phyloP scores from a whole-genome alignment of 2,888 invertebrate species.

The Ceraclea dissimilis region DNA sequence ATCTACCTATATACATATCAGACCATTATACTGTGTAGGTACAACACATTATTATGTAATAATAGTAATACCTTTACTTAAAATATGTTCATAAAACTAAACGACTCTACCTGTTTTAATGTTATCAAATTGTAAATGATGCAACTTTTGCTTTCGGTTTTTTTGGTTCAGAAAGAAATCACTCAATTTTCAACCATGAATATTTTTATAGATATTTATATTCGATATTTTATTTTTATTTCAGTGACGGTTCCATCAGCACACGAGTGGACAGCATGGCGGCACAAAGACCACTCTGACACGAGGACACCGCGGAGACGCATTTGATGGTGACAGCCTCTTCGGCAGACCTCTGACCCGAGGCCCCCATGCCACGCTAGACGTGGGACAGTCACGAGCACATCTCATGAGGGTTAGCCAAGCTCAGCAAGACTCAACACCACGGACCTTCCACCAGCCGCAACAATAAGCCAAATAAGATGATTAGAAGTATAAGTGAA shows the following conservation, averaged over 20 bases:
- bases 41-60: too few species aligned
- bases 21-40: too few species aligned
- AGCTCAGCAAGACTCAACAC: conserved; percentile 4
- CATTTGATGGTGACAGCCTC: conserved; percentile 25
- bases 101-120: too few species aligned
- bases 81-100: too few species aligned
- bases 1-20: too few species aligned
- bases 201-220: not conserved
- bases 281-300: conserved; percentile 23
- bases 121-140: too few species aligned
- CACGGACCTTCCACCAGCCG: not conserved
- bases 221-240: conserved; percentile 13
- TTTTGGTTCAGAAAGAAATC: not conserved
- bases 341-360: conserved; percentile 26
- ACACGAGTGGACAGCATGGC: conserved; percentile 26
- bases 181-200: not conserved
- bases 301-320: conserved; percentile 26
- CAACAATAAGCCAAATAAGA: not conserved
- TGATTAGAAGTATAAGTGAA: conserved; percentile 4
- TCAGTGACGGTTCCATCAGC: conserved; percentile 25
- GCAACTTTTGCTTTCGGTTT: not conserved
- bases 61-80: too few species aligned
- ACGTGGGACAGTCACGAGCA: conserved; percentile 27
- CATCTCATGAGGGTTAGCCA: conserved; percentile 24
- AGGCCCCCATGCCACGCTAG: conserved; percentile 23